Conservation (phyloP, 2,113 vertebrate genomes). For the Cygnus atratus region DNA sequence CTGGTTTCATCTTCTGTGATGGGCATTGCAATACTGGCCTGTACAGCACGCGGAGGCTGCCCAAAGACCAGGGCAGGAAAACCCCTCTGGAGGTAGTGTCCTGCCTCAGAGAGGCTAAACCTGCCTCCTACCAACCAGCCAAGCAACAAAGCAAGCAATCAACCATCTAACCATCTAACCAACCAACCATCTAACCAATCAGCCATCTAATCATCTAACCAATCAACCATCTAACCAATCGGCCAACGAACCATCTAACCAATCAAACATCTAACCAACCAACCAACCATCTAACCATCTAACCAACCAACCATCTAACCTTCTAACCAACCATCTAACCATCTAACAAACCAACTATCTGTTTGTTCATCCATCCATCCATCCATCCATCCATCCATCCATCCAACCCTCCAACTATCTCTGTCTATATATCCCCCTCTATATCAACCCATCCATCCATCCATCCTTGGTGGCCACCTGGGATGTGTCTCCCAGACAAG, state of each 20-base stretch:
- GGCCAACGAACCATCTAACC: neutral
- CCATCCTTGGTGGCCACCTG: rapidly evolving
- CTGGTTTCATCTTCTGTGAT: neutral
- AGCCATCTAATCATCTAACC: neutral
- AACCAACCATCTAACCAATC: too few species aligned
- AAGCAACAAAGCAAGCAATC: too few species aligned
- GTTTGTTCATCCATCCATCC: neutral
- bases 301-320: neutral
- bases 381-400: neutral
- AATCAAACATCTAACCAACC: neutral
- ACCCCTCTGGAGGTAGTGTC: neutral
- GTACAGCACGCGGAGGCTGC: neutral
- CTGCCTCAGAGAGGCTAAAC: neutral
- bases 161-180: neutral
- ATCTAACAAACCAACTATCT: neutral
- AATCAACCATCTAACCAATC: neutral
- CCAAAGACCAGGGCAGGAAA: neutral
- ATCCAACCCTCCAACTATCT: neutral
- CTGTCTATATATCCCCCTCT: neutral
- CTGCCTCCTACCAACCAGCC: neutral
- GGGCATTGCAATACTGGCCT: neutral
- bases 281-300: neutral
- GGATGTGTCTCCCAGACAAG: neutral
- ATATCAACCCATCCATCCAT: rapidly evolving
- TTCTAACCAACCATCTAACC: neutral